Conservation (phyloP, 2,888 invertebrate species). For the Atrina japonica region DNA sequence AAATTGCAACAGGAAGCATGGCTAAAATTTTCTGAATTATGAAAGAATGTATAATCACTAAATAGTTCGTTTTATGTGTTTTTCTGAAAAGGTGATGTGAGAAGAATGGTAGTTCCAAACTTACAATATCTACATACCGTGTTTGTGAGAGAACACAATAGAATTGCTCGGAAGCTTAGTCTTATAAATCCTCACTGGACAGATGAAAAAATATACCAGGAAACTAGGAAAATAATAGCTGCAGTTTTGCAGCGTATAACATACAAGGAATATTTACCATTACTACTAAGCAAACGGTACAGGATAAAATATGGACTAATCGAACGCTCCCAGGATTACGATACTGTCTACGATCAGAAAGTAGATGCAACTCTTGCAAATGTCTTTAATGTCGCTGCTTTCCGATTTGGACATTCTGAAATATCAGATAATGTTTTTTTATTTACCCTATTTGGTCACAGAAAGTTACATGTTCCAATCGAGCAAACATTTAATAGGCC, state of each 20-base stretch:
- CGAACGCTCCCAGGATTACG: constrained; percentile 89
- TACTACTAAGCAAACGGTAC: constrained; percentile 94
- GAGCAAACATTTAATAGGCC: constrained; percentile 58
- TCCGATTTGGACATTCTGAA: constrained; percentile 72
- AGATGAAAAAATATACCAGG: constrained; percentile 84
- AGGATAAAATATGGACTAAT: constrained; percentile 93
- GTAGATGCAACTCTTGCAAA: constrained; percentile 69
- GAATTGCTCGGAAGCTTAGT: constrained; percentile 85
- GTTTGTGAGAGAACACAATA: constrained; percentile 93
- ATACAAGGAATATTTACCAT: constrained; percentile 84
- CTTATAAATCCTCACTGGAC: constrained; percentile 88
- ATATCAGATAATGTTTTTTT: constrained; percentile 16
- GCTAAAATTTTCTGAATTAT: too few relatives aligned
- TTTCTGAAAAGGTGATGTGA: constrained; percentile 86
- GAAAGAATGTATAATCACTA: too few relatives aligned
- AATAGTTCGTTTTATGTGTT: too few relatives aligned
- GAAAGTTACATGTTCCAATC: constrained; percentile 4
- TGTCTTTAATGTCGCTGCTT: constrained; percentile 74
- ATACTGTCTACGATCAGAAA: constrained; percentile 53
- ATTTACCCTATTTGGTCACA: not conserved
- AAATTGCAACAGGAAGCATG: too few relatives aligned
- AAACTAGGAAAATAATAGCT: constrained; percentile 86
- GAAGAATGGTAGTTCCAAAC: constrained; percentile 93
- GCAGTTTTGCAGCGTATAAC: constrained; percentile 85
- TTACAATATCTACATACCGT: too few relatives aligned